phyloP scores from a whole-genome alignment of 2,888 invertebrate species.

The Colletes collaris region DNA sequence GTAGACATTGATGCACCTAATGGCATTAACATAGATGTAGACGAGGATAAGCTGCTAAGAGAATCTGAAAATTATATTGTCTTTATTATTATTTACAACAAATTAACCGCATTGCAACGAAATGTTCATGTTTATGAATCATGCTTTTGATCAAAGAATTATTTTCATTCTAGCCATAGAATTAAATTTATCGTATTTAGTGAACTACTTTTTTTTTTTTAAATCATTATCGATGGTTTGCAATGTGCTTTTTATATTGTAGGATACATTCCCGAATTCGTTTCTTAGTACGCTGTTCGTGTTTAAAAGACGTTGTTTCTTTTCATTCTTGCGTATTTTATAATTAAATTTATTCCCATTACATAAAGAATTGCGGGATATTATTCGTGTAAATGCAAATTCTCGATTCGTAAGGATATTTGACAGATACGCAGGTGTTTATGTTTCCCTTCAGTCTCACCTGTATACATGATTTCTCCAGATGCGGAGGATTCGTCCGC shows the following conservation, averaged over 20 bases:
- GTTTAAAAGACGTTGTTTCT: neutral
- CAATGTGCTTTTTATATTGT: neutral
- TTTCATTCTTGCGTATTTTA: neutral
- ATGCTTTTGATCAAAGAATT: neutral
- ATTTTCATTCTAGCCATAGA: neutral
- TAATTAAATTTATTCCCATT: neutral
- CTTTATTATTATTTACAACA: neutral
- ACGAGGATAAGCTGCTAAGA: conserved; percentile 81
- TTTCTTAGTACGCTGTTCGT: neutral
- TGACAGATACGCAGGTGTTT: conserved; percentile 62
- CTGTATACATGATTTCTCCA: conserved; percentile 75
- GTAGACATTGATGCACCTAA: conserved; percentile 82
- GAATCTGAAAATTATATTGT: conserved; percentile 77
- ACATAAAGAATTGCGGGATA: neutral
- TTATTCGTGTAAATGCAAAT: neutral
- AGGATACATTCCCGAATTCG: neutral
- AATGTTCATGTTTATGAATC: neutral
- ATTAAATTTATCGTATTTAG: neutral
- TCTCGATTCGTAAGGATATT: conserved; percentile 20
- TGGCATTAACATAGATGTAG: conserved; percentile 82
- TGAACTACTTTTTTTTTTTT: neutral
- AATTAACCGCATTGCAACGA: neutral
- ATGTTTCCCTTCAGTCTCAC: conserved; percentile 63
- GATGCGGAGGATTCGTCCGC: conserved; percentile 74
- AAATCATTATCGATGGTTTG: neutral